Evolutionary conservation across 2,113 vertebrate species (phyloP).

Genomic region (Anguilla rostrata): DNA sequence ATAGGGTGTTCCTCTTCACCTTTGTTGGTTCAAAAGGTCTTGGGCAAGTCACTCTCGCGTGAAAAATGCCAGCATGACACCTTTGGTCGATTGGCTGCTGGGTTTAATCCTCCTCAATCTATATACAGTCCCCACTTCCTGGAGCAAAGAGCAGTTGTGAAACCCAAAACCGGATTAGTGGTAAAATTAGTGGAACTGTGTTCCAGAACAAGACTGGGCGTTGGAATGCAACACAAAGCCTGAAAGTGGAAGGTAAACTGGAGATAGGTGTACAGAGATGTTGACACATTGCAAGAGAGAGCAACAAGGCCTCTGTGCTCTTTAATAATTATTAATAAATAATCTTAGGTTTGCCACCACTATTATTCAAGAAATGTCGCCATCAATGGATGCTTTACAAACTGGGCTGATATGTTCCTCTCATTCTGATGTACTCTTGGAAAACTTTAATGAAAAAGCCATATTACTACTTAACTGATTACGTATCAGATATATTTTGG

Average conservation of each 20-base stretch:
- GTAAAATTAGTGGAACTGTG: background rate
- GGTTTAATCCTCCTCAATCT: constrained; percentile 10
- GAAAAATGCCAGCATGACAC: background rate
- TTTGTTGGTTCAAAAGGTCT: constrained; percentile 2
- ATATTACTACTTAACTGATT: too few relatives aligned
- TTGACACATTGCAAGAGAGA: background rate
- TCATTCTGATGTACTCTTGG: too few relatives aligned
- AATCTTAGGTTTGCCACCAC: too few relatives aligned
- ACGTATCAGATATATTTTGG: too few relatives aligned
- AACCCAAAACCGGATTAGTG: background rate
- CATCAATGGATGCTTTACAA: too few relatives aligned
- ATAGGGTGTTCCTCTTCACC: background rate
- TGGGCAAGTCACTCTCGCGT: background rate
- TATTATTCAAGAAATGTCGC: too few relatives aligned
- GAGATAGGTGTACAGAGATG: background rate
- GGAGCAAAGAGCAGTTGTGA: background rate
- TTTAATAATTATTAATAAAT: too few relatives aligned
- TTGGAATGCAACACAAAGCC: background rate
- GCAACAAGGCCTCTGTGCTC: background rate
- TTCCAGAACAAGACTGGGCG: background rate
- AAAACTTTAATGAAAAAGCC: too few relatives aligned
- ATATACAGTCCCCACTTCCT: background rate
- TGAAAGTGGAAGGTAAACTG: background rate
- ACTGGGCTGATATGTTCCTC: too few relatives aligned
- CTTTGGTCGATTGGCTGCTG: background rate